Evolutionary conservation across 2,113 vertebrate species (phyloP).

Genomic region (Neoarius graeffei): DNA sequence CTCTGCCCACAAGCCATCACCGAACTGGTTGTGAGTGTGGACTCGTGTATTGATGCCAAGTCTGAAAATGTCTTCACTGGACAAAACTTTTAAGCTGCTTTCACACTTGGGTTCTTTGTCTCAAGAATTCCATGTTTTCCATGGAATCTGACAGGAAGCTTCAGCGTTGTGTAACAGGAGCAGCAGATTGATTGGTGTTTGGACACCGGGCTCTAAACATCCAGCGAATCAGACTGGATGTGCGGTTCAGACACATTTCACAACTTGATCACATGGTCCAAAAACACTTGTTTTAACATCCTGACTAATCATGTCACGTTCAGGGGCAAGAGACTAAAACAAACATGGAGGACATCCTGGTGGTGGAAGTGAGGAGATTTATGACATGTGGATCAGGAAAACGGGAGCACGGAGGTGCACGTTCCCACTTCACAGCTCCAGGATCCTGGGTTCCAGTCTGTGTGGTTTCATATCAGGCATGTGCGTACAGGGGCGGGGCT

Average conservation of each 20-base stretch:
- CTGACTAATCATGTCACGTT: background rate
- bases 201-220: background rate
- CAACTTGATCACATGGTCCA: background rate
- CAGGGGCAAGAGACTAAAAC: background rate
- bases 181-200: background rate
- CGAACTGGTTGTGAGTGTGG: background rate
- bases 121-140: background rate
- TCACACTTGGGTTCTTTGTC: background rate
- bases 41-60: background rate
- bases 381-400: background rate
- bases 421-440: background rate
- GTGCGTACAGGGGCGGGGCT: too few species aligned
- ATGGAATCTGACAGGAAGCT: background rate
- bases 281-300: background rate
- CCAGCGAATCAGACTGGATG: background rate
- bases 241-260: background rate
- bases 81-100: conserved; percentile 1
- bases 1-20: background rate
- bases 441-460: background rate
- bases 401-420: background rate
- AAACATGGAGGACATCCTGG: background rate
- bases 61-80: background rate
- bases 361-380: background rate
- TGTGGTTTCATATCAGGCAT: background rate
- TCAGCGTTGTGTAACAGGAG: background rate